A percentile compares a stretch with the other conserved stretches of the same genome.
These are phyloP conservation scores for Phymatocera aterrima DNA, from an alignment of 2,888 invertebrate species.

Conservation along the genomic window DNA sequence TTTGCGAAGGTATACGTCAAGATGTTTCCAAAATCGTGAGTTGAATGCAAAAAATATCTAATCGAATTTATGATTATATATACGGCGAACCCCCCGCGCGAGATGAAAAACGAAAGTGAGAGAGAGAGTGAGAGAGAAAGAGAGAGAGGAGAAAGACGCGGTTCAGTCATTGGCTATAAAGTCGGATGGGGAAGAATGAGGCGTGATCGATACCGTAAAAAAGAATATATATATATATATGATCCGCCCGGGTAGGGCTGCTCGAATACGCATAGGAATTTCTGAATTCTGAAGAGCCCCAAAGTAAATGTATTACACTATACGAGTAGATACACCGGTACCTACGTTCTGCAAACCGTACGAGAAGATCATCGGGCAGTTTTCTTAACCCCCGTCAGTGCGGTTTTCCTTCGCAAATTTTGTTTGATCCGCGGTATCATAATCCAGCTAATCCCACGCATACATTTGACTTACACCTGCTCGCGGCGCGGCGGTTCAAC, in stretches of 20 bases:
- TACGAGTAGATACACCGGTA: background rate
- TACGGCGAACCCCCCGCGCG: background rate
- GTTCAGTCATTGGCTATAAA: conserved; percentile 44
- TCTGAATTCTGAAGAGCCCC: background rate
- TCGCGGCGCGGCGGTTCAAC: background rate
- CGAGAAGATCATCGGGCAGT: background rate
- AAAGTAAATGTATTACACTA: too few species aligned
- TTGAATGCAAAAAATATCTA: conserved; percentile 42
- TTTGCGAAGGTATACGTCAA: conserved; percentile 22
- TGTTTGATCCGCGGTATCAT: background rate
- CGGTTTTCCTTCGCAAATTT: too few species aligned
- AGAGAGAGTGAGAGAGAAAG: too few species aligned
- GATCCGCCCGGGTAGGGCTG: background rate
- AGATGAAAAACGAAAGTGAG: too few species aligned
- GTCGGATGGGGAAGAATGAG: conserved; percentile 1
- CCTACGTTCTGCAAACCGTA: too few species aligned
- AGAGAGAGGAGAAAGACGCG: background rate
- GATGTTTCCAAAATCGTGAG: conserved; percentile 44
- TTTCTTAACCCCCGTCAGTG: background rate
- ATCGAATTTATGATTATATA: conserved; percentile 43
- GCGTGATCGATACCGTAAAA: conserved; percentile 30
- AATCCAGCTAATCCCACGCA: background rate
- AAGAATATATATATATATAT: conserved; percentile 1
- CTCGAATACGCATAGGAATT: conserved; percentile 9
- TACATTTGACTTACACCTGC: too few species aligned